Percentiles rank a stretch among this genome's conserved stretches.
Evolutionary conservation across 1,140 invertebrate species (phyloP).

Genomic region (Microplitis mediator): DNA sequence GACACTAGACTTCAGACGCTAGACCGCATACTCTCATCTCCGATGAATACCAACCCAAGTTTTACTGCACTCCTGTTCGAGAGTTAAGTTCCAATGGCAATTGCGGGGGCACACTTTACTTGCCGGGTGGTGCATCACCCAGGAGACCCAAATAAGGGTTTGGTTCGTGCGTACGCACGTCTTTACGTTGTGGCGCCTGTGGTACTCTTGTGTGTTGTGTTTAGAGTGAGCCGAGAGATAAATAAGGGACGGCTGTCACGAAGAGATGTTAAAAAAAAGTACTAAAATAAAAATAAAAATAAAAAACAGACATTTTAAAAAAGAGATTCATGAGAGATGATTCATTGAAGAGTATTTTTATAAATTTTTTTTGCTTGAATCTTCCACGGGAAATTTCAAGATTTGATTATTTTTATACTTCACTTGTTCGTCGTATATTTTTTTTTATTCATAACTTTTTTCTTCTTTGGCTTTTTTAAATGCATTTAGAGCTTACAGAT

Average conservation of each 20-base stretch:
- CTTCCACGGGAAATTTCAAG: not conserved
- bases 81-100: not conserved
- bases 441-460: not conserved
- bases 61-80: not conserved
- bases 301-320: not conserved
- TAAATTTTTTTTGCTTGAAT: not conserved
- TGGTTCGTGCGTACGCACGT: not conserved
- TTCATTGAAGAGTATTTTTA: not conserved
- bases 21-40: not conserved
- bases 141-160: not conserved
- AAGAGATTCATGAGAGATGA: constrained; percentile 1
- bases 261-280: not conserved
- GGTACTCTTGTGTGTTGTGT: not conserved
- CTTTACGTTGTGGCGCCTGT: not conserved
- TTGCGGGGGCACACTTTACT: not conserved
- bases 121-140: constrained; percentile 17
- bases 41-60: too few species aligned
- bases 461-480: not conserved
- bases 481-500: not conserved
- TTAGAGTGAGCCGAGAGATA: constrained; percentile 12
- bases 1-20: too few species aligned
- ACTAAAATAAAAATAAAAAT: not conserved
- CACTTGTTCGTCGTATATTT: not conserved
- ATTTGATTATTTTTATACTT: constrained; percentile 15
- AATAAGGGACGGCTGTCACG: constrained; percentile 13